A percentile compares a stretch with the other conserved stretches of the same genome.
These are phyloP conservation scores for Colaptes auratus DNA, from an alignment of 2,113 vertebrate genomes.

Conservation along the genomic window DNA sequence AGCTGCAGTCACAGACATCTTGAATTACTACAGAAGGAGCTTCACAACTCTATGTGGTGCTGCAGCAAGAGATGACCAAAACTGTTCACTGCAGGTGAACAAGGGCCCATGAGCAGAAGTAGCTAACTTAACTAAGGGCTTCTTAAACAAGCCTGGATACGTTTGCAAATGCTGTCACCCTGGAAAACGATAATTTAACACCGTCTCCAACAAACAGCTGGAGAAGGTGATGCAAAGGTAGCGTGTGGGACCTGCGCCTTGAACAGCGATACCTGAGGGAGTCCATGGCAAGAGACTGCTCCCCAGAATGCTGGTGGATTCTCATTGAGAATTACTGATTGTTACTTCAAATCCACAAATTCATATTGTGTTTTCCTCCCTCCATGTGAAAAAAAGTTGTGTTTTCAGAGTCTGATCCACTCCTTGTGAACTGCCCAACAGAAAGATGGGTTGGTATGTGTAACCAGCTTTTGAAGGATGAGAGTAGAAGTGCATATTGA, in stretches of 20 bases:
- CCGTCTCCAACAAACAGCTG: neutral
- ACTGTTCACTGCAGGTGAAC: neutral
- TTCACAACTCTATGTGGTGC: neutral
- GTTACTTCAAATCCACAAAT: neutral
- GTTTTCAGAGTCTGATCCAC: neutral
- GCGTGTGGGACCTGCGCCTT: neutral
- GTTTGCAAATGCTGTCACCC: neutral
- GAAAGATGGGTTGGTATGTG: neutral
- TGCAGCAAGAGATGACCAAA: neutral
- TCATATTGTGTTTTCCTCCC: neutral
- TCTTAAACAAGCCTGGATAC: neutral
- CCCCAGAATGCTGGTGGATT: neutral
- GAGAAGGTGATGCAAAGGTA: neutral
- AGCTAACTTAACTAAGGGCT: neutral
- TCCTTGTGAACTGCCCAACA: neutral
- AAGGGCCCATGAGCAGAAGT: neutral
- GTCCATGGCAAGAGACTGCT: neutral
- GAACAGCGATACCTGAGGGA: neutral
- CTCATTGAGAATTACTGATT: neutral
- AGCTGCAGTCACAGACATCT: neutral
- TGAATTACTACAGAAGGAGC: neutral
- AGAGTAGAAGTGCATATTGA: neutral
- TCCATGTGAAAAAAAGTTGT: neutral
- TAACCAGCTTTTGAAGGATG: neutral
- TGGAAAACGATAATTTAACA: neutral